phyloP scores from a whole-genome alignment of 2,797 vertebrate species.

The Rachycentron canadum region DNA sequence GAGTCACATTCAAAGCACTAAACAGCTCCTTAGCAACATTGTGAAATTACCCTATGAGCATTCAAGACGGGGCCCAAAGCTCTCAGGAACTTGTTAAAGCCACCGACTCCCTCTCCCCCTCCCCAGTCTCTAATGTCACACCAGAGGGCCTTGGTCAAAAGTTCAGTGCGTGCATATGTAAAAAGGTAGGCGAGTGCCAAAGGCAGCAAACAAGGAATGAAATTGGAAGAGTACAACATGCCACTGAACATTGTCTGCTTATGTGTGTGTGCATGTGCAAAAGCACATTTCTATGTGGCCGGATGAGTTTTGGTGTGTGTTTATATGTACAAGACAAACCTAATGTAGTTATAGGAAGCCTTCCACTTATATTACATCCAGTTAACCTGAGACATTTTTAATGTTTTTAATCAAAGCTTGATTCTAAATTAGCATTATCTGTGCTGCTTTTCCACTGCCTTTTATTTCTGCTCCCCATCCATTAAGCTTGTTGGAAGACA shows the following conservation, averaged over 20 bases:
- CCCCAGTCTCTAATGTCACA: constrained; percentile 89
- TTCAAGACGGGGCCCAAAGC: constrained; percentile 89
- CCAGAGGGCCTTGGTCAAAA: constrained; percentile 94
- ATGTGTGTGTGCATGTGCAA: constrained; percentile 14
- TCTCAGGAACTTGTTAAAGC: constrained; percentile 98
- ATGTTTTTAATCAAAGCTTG: neutral
- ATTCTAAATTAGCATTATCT: neutral
- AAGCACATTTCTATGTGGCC: neutral
- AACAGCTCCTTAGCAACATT: constrained; percentile 91
- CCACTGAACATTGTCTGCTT: constrained; percentile 1
- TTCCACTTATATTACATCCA: constrained; percentile 1
- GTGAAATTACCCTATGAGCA: constrained; percentile 91
- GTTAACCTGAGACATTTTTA: neutral
- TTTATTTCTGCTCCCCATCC: constrained; percentile 8
- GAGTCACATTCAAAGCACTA: constrained; percentile 89
- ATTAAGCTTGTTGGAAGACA: constrained; percentile 4
- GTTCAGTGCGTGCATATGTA: constrained; percentile 95
- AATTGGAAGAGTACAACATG: constrained; percentile 16
- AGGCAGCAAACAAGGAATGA: constrained; percentile 89
- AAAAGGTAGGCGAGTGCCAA: constrained; percentile 91
- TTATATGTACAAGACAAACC: neutral
- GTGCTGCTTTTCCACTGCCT: neutral
- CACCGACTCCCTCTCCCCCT: constrained; percentile 80
- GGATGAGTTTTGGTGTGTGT: neutral
- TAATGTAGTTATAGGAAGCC: constrained; percentile 1